These are phyloP conservation scores for Paramuricea clavata DNA, from an alignment of 92 coral and sea anemone species.

Conservation along the genomic window DNA sequence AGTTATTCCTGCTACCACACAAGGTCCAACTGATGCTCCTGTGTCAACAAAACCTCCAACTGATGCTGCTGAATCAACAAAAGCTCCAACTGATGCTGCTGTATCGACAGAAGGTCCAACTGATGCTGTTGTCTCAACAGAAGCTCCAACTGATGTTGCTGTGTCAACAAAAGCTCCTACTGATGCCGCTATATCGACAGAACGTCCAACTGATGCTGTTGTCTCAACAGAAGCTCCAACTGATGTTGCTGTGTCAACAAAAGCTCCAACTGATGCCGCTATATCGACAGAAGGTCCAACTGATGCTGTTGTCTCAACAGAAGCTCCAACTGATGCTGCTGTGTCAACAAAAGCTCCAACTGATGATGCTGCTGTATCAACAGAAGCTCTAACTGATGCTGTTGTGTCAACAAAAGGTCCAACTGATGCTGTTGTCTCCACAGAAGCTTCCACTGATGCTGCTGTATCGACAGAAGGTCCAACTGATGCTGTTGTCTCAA, in stretches of 20 bases:
- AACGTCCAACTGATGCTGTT: not conserved
- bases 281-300: not conserved
- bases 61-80: not conserved
- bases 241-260: not conserved
- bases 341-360: too few relatives aligned
- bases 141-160: not conserved
- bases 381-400: too few relatives aligned
- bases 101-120: not conserved
- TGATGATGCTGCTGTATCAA: too few relatives aligned
- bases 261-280: not conserved
- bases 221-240: not conserved
- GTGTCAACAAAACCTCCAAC: not conserved
- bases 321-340: too few relatives aligned
- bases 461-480: too few relatives aligned
- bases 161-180: not conserved
- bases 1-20: not conserved
- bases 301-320: not conserved
- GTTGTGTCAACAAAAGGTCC: too few relatives aligned
- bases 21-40: slow-evolving; percentile 4
- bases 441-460: too few relatives aligned
- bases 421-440: too few relatives aligned
- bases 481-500: too few relatives aligned
- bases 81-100: not conserved
- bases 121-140: not conserved
- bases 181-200: not conserved